Evolutionary conservation across 2,113 vertebrate genomes (phyloP), one percentile per base, ranked within the genome.

Genomic region (Cyrtonyx montezumae): DNA sequence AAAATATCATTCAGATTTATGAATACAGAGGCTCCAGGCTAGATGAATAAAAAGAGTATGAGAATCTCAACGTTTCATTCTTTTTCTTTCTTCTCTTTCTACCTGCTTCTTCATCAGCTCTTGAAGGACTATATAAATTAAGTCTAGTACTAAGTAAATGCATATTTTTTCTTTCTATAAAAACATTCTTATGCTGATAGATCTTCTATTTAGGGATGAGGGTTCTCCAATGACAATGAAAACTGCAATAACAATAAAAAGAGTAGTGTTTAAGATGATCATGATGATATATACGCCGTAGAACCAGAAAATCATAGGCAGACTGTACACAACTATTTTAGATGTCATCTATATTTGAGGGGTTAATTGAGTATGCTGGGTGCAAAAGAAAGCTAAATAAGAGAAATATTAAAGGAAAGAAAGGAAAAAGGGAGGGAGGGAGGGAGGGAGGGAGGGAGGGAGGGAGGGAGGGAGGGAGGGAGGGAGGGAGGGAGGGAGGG

Each of bases 81-180:
- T 0, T 23, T 63, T 15, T 23, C 4, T n/a, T 59, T 22, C 22
- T 21, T 6, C 3, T 32, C 28, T 53, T 25, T 32, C 15, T 9
- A 56, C 21, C 22, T 36, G 40, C 65, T 20, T 70, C 20, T 79
- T 69, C 26, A 51, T 51, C n/a, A 83, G 0, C 26, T 62, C 5
- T 26, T 53, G 46, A 79, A 1, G 2, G 6, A 40, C 18, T 6
- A 7, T 53, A 62, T 73, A 93, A 77, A 83, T 76, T 53, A 73
- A 6, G 51, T 67, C 23, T 62, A 34, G 6, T 17, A 56, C 26
- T 32, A 82, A 25, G 6, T 37, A 65, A 75, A 4, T 1, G 32
- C 8, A 18, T 73, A 58, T 58, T 90, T 17, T 40, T 79, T 3
- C 8, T 42, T 74, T 55, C 9, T 28, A 22, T 56, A 56, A 34